Evolutionary conservation across 1,140 invertebrate species (phyloP).

Genomic region (Anthonomus grandis): DNA sequence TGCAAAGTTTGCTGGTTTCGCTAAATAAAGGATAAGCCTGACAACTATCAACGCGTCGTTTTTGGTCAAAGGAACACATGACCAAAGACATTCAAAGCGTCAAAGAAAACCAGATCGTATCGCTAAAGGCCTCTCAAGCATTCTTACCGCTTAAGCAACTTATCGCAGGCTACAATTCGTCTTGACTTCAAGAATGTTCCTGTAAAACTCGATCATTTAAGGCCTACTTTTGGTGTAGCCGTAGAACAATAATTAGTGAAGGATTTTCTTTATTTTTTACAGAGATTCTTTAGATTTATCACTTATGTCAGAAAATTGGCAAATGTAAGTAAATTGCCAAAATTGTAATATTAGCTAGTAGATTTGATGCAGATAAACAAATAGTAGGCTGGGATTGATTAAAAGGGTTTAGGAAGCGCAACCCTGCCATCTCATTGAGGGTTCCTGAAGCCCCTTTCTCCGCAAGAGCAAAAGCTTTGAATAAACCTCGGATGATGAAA

Average conservation of each 20-base stretch:
- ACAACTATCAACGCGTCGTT: not conserved
- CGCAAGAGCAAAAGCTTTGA: not conserved
- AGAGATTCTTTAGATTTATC: not conserved
- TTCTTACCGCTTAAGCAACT: no score
- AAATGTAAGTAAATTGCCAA: not conserved
- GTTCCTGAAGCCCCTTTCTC: not conserved
- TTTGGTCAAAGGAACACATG: no score
- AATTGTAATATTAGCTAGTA: not conserved
- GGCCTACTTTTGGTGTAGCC: not conserved
- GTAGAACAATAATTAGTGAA: not conserved
- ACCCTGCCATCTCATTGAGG: not conserved
- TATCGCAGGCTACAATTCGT: not conserved
- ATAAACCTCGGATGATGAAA: not conserved
- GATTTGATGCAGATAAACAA: constrained; percentile 9
- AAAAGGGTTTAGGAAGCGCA: not conserved
- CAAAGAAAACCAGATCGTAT: not conserved
- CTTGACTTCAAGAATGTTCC: not conserved
- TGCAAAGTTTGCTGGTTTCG: no score
- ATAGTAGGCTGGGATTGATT: constrained; percentile 2
- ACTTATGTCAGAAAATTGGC: not conserved
- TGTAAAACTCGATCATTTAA: not conserved
- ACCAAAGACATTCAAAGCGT: no score
- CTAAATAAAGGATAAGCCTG: no score
- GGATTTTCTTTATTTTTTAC: no score
- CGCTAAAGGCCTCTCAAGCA: not conserved